A percentile compares a stretch with the other conserved stretches of the same genome.
phyloP scores from a whole-genome alignment of 2,113 vertebrate genomes.

The Oncorhynchus tshawytscha region DNA sequence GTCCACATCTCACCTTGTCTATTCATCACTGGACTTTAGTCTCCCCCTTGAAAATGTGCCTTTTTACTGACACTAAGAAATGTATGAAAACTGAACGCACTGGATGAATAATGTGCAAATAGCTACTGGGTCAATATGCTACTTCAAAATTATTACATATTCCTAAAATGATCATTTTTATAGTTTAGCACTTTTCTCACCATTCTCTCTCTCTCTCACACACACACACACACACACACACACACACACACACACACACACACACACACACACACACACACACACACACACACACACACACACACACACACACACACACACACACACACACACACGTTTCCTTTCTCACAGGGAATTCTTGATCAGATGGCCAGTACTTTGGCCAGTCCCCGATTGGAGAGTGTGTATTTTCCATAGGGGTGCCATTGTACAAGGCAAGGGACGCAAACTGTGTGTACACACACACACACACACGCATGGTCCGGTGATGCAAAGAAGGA shows the following conservation, averaged over 20 bases:
- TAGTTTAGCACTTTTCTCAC: background rate
- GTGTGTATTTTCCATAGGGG: constrained; percentile 64
- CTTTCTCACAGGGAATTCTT: constrained; percentile 53
- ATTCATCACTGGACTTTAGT: constrained; percentile 10
- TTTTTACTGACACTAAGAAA: background rate
- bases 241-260: background rate
- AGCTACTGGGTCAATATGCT: background rate
- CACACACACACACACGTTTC: constrained; percentile 1
- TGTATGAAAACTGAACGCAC: background rate
- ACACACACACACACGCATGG: constrained; percentile 8
- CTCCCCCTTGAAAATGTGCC: background rate
- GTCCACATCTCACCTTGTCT: background rate
- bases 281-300: background rate
- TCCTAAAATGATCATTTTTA: background rate
- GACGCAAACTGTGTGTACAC: constrained; percentile 25
- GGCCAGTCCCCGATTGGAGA: constrained; percentile 42
- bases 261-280: background rate
- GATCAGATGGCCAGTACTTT: constrained; percentile 54
- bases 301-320: constrained; percentile 11
- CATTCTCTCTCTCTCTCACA: background rate
- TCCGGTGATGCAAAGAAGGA: too few relatives aligned
- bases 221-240: background rate
- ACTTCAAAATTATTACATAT: background rate
- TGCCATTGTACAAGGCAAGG: constrained; percentile 26
- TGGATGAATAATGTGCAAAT: background rate